Evolutionary conservation across 2,888 invertebrate genomes (phyloP).

Genomic region (Tenthredo scrophulariae): DNA sequence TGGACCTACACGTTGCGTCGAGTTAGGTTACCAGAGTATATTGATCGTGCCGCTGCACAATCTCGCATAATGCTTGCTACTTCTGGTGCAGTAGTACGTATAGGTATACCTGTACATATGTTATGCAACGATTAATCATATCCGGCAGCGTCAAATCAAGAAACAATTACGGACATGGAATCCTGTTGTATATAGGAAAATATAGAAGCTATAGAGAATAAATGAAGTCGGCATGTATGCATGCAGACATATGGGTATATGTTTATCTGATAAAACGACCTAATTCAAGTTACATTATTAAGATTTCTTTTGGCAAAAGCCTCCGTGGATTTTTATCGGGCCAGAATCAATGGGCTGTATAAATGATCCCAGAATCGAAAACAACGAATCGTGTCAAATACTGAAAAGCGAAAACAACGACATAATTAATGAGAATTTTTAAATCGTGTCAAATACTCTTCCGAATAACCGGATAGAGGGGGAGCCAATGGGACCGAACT

Average conservation of each 20-base stretch:
- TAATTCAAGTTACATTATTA: background rate
- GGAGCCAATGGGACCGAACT: constrained; percentile 6
- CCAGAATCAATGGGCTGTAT: background rate
- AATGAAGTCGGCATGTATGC: background rate
- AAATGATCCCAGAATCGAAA: background rate
- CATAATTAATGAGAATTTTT: constrained; percentile 7
- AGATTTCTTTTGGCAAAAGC: background rate
- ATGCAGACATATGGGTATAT: background rate
- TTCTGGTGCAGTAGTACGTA: background rate
- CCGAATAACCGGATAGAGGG: background rate
- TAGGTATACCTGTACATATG: background rate
- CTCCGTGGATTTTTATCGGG: background rate
- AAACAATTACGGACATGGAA: constrained; percentile 10
- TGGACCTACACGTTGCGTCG: background rate
- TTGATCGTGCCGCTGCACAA: constrained; percentile 23
- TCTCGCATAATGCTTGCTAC: background rate
- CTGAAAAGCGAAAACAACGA: background rate
- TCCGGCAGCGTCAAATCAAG: constrained; percentile 7
- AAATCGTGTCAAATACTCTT: constrained; percentile 37
- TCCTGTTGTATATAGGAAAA: background rate
- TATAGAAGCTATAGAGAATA: background rate
- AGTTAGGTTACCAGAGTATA: background rate
- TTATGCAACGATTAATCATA: constrained; percentile 28
- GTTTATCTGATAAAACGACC: background rate
- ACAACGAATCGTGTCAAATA: constrained; percentile 32